These are phyloP conservation scores for Porites australiensis DNA, from an alignment of 64 coral and sea anemone species.

Conservation along the genomic window DNA sequence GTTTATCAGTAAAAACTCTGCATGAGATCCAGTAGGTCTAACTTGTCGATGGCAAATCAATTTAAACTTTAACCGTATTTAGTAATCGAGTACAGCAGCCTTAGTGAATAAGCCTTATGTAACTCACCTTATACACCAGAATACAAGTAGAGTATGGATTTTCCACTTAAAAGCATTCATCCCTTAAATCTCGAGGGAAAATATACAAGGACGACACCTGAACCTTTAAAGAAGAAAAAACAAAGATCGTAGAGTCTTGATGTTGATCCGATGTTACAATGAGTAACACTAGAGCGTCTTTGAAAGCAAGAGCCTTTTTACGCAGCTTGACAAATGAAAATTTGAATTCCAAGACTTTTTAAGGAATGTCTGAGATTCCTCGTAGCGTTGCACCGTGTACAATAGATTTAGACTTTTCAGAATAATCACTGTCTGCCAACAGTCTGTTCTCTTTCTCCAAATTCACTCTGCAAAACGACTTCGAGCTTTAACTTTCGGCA, in stretches of 20 bases:
- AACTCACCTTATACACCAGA: not conserved
- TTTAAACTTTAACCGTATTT: not conserved
- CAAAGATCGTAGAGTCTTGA: not conserved
- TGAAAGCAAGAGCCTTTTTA: slow-evolving; percentile 20
- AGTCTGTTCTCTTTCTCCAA: not conserved
- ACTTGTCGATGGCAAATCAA: not conserved
- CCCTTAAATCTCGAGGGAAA: not conserved
- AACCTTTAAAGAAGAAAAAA: not conserved
- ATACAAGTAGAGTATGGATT: not conserved
- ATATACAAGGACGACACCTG: not conserved
- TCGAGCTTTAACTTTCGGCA: not conserved
- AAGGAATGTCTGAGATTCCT: not conserved
- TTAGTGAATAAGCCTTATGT: too few species aligned
- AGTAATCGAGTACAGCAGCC: not conserved
- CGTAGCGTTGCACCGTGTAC: not conserved
- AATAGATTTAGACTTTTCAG: not conserved
- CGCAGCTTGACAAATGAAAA: slow-evolving; percentile 15
- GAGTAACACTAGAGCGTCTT: slow-evolving; percentile 8
- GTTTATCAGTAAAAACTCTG: not conserved
- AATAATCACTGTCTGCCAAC: not conserved
- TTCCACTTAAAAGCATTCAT: not conserved
- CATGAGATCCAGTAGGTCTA: not conserved
- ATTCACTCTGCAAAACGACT: not conserved
- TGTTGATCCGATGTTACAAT: not conserved
- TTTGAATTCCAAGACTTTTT: slow-evolving; percentile 33